These are phyloP conservation scores for Drosophila affinis DNA, from an alignment of 2,888 invertebrate species.

Conservation along the genomic window DNA sequence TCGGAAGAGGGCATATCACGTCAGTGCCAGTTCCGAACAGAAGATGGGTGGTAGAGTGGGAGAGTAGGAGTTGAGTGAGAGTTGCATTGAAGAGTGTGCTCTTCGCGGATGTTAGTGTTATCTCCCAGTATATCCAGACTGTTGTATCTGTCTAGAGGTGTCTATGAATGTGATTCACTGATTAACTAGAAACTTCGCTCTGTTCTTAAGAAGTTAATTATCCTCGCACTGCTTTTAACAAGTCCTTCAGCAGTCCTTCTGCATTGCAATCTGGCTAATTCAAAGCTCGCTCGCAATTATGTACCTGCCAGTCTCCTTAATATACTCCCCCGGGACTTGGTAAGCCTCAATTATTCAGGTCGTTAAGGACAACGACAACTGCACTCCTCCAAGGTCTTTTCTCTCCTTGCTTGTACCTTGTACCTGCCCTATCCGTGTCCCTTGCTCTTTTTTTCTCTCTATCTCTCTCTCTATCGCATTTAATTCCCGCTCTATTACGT, in stretches of 20 bases:
- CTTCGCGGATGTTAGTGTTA: too few species aligned
- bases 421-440: neutral
- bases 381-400: neutral
- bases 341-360: neutral
- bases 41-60: too few species aligned
- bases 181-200: too few species aligned
- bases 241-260: neutral
- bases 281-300: neutral
- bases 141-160: too few species aligned
- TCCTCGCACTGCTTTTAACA: neutral
- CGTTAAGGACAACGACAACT: neutral
- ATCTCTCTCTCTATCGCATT: neutral
- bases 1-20: too few species aligned
- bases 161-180: too few species aligned
- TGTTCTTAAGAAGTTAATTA: neutral
- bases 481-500: too few species aligned
- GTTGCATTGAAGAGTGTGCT: too few species aligned
- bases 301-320: neutral
- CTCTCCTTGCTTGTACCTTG: neutral
- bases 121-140: too few species aligned
- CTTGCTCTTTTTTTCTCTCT: neutral
- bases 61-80: too few species aligned
- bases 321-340: neutral
- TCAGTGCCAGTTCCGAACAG: too few species aligned
- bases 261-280: neutral